These are phyloP conservation scores for Meleagris gallopavo DNA, from an alignment of 2,113 vertebrate species.

Conservation along the genomic window DNA sequence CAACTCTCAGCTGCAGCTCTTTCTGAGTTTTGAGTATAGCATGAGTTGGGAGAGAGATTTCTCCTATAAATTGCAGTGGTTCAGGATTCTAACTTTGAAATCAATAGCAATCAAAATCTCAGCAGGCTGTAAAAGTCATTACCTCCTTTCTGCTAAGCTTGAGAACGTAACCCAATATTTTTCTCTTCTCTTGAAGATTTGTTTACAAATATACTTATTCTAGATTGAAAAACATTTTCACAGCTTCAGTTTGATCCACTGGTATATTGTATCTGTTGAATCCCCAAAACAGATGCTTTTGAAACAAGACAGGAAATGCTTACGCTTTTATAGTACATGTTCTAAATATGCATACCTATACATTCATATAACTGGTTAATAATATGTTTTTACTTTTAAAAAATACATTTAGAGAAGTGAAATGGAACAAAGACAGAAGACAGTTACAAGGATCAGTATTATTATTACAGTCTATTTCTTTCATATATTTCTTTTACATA, in stretches of 20 bases:
- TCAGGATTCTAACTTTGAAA: constrained; percentile 21
- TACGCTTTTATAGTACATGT: neutral
- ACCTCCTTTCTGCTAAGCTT: constrained; percentile 15
- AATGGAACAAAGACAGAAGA: neutral
- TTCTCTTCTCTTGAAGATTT: neutral
- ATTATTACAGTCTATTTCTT: too few relatives aligned
- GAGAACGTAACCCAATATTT: constrained; percentile 9
- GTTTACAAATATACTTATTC: constrained; percentile 21
- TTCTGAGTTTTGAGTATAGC: accelerated
- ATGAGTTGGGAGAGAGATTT: neutral
- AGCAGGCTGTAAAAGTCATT: neutral
- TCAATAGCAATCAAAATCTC: constrained; percentile 54
- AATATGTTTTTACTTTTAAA: neutral
- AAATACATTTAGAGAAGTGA: neutral
- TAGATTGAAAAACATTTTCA: neutral
- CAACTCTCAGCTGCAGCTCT: neutral
- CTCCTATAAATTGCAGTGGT: neutral
- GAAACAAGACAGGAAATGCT: neutral
- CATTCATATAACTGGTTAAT: neutral
- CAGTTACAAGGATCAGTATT: neutral
- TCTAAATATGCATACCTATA: neutral
- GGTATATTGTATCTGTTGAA: neutral
- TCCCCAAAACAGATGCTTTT: neutral
- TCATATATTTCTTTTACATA: neutral
- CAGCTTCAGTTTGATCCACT: neutral